Percentiles rank a stretch among this genome's conserved stretches.
Conservation (phyloP, 2,113 vertebrate genomes). For the Pleuronectes platessa region DNA sequence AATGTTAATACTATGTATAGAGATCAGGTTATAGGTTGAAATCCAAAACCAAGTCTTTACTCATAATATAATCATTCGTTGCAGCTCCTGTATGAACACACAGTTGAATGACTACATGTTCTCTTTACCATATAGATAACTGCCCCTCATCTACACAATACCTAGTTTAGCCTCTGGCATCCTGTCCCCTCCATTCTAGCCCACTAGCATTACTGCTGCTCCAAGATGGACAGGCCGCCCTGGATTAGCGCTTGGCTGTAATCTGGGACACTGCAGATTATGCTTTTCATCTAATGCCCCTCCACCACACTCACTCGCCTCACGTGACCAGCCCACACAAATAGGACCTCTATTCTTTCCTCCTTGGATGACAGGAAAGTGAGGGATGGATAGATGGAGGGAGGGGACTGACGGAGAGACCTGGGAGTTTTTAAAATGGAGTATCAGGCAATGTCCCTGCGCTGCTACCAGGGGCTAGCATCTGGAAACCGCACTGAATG, state of each 20-base stretch:
- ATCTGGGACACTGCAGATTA: slow-evolving; percentile 86
- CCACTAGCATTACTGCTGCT: slow-evolving; percentile 64
- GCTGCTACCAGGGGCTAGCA: slow-evolving; percentile 14
- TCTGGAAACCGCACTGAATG: slow-evolving; percentile 21
- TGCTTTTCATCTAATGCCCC: slow-evolving; percentile 62
- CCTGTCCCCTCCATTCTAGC: slow-evolving; percentile 32
- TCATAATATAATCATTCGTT: not conserved
- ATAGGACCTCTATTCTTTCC: slow-evolving; percentile 60
- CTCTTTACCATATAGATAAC: slow-evolving; percentile 3
- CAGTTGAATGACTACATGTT: slow-evolving; percentile 2
- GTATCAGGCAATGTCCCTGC: slow-evolving; percentile 10
- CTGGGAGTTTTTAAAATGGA: slow-evolving; percentile 33
- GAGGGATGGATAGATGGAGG: slow-evolving; percentile 30
- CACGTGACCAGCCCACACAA: slow-evolving; percentile 72
- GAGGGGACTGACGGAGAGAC: slow-evolving; percentile 29
- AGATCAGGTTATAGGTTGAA: too few species aligned
- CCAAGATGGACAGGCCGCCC: slow-evolving; percentile 50
- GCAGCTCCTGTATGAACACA: not conserved
- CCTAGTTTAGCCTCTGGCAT: slow-evolving; percentile 44
- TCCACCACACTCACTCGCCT: slow-evolving; percentile 12
- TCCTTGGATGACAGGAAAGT: slow-evolving; percentile 49
- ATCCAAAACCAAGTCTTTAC: too few species aligned
- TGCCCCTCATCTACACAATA: slow-evolving; percentile 29
- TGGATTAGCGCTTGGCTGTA: slow-evolving; percentile 77
- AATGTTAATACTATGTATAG: too few species aligned